phyloP scores from a whole-genome alignment of 2,113 vertebrate species.

The Gallinago media region DNA sequence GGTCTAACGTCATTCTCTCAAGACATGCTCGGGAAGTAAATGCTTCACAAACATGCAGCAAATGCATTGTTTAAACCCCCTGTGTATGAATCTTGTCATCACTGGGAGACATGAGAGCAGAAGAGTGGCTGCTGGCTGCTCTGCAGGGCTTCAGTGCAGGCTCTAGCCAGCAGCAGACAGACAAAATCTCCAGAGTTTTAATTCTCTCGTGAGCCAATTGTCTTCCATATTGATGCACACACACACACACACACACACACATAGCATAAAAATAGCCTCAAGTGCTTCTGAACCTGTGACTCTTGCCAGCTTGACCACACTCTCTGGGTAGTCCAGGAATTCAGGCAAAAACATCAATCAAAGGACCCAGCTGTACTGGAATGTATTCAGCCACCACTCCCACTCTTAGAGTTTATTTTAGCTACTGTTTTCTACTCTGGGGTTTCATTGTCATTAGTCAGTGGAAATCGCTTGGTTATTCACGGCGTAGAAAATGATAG shows the following conservation, averaged over 20 bases:
- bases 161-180: not conserved
- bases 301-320: conserved; percentile 50
- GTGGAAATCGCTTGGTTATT: conserved; percentile 11
- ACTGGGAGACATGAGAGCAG: not conserved
- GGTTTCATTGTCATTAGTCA: conserved; percentile 19
- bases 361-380: conserved; percentile 27
- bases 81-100: not conserved
- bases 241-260: not conserved
- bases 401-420: conserved; percentile 38
- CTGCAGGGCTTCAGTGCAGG: not conserved
- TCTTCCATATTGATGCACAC: not conserved
- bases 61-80: not conserved
- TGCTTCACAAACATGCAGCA: not conserved
- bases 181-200: not conserved
- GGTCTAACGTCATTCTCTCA: not conserved
- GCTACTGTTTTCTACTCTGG: conserved; percentile 40
- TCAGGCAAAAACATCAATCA: conserved; percentile 49
- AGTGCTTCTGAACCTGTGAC: not conserved
- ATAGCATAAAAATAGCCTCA: conserved; percentile 1
- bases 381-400: conserved; percentile 14
- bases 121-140: not conserved
- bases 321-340: not conserved
- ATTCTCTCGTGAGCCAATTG: not conserved
- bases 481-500: conserved; percentile 11
- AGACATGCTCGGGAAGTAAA: not conserved